These are phyloP conservation scores for Otis tarda DNA, from an alignment of 2,113 vertebrate species.

Conservation along the genomic window DNA sequence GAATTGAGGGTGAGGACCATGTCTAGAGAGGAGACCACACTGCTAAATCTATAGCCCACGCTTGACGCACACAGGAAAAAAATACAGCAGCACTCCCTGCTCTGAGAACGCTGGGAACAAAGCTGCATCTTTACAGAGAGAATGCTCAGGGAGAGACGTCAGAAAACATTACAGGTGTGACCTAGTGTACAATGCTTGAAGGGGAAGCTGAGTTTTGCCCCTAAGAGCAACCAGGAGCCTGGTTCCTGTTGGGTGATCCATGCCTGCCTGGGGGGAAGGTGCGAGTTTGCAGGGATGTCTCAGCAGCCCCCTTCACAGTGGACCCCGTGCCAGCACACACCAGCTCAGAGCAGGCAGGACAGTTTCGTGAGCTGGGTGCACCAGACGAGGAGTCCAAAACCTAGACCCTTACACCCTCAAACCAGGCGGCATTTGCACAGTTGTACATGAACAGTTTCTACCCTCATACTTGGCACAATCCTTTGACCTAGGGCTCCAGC, in stretches of 20 bases:
- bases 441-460: neutral
- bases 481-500: neutral
- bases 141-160: neutral
- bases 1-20: slow-evolving; percentile 83
- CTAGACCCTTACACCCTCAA: neutral
- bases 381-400: neutral
- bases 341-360: neutral
- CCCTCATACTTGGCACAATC: neutral
- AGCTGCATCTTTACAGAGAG: neutral
- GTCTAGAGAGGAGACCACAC: slow-evolving; percentile 63
- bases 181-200: neutral
- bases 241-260: neutral
- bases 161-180: neutral
- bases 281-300: neutral
- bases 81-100: neutral
- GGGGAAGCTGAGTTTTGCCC: neutral
- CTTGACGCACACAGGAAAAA: fast-evolving
- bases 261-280: neutral
- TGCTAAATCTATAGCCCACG: neutral
- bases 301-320: neutral
- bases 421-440: neutral
- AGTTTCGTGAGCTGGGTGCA: neutral
- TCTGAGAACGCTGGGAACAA: neutral
- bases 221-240: neutral
- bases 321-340: neutral